These are phyloP conservation scores for Paedocypris micromegethes DNA, from an alignment of 2,797 vertebrate genomes.

Conservation along the genomic window DNA sequence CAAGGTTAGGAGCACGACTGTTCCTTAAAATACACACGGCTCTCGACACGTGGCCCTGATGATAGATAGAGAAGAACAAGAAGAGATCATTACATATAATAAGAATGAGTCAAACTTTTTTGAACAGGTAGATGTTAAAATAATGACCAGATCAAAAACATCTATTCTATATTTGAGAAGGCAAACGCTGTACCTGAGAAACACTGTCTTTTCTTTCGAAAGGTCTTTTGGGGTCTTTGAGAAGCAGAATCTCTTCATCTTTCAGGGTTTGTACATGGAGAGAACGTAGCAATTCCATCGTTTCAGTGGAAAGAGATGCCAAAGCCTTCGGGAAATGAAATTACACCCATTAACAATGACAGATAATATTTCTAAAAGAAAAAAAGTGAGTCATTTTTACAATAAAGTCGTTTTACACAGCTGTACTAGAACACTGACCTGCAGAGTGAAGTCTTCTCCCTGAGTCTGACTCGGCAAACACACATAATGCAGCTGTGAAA, in stretches of 20 bases:
- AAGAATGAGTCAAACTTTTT: neutral
- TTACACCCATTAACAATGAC: neutral
- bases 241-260: conserved; percentile 88
- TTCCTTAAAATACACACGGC: conserved; percentile 85
- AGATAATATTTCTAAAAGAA: neutral
- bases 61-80: conserved; percentile 29
- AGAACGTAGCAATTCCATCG: conserved; percentile 82
- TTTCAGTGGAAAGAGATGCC: conserved; percentile 73
- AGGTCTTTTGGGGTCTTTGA: conserved; percentile 77
- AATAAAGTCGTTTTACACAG: neutral
- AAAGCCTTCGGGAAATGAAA: conserved; percentile 53
- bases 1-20: conserved; percentile 69
- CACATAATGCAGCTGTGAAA: conserved; percentile 70
- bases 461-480: conserved; percentile 68
- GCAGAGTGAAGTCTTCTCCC: conserved; percentile 64
- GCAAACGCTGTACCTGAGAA: conserved; percentile 41
- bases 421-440: conserved; percentile 51
- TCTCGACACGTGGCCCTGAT: conserved; percentile 70
- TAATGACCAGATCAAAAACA: conserved; percentile 41
- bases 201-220: conserved; percentile 53
- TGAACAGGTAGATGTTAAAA: conserved; percentile 1
- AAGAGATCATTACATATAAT: neutral
- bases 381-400: neutral
- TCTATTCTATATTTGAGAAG: neutral
- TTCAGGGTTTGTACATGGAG: conserved; percentile 81